A percentile compares a stretch with the other conserved stretches of the same genome.
These are phyloP conservation scores for Plestiodon gilberti DNA, from an alignment of 2,113 vertebrate genomes.

Conservation along the genomic window DNA sequence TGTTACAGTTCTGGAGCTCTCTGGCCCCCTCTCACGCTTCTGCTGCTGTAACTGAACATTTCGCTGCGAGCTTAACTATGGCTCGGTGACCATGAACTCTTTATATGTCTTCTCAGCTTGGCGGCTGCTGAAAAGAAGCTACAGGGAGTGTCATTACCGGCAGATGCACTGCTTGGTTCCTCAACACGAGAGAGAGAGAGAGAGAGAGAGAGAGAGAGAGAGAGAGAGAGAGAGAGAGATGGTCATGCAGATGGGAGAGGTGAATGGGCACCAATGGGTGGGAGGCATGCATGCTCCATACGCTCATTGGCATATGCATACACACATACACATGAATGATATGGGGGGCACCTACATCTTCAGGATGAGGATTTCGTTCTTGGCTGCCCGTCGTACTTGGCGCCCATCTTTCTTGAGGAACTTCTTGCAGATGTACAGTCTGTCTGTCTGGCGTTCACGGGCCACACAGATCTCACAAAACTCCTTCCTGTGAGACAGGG, in stretches of 20 bases:
- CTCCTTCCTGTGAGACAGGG: slow-evolving; percentile 78
- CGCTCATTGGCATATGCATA: background rate
- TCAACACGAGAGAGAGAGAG: background rate
- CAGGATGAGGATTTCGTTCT: slow-evolving; percentile 88
- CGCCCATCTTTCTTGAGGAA: slow-evolving; percentile 87
- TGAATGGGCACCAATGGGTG: background rate
- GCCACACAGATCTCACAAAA: slow-evolving; percentile 87
- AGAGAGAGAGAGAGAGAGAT: background rate
- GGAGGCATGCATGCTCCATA: background rate
- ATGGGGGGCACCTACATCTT: slow-evolving; percentile 77
- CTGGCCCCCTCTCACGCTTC: background rate
- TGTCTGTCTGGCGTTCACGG: slow-evolving; percentile 83
- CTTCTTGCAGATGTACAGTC: slow-evolving; percentile 87
- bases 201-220: background rate
- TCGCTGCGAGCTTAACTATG: slow-evolving; percentile 2
- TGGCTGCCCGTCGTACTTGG: slow-evolving; percentile 86
- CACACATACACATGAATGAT: background rate
- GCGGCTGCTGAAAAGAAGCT: slow-evolving; percentile 6
- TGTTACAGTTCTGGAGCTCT: background rate
- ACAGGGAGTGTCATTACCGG: background rate
- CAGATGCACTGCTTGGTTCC: background rate
- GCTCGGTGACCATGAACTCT: background rate
- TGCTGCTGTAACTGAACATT: background rate
- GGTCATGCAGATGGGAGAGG: too few species aligned
- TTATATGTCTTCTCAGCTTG: background rate